Evolutionary conservation across 2,797 vertebrate species (phyloP).

Genomic region (Brotula barbata): DNA sequence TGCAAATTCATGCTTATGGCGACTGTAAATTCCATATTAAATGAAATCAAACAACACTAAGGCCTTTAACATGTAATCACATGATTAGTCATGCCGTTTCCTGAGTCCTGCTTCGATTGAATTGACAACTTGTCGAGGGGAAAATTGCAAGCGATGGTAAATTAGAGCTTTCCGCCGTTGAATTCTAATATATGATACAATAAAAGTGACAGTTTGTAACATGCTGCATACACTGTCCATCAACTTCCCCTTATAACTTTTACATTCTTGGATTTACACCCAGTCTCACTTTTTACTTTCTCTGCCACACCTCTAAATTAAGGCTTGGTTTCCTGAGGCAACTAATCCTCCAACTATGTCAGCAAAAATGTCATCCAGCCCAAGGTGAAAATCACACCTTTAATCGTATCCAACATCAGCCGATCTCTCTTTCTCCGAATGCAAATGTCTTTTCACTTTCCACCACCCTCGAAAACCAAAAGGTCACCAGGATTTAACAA

Average conservation of each 20-base stretch:
- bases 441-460: slow-evolving; percentile 4
- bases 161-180: too few relatives aligned
- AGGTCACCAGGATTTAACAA: slow-evolving; percentile 9
- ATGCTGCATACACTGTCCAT: neutral
- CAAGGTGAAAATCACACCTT: slow-evolving; percentile 43
- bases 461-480: neutral
- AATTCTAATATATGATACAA: too few relatives aligned
- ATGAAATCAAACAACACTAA: too few relatives aligned
- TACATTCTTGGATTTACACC: slow-evolving; percentile 30
- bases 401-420: neutral
- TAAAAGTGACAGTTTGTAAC: too few relatives aligned
- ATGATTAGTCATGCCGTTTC: too few relatives aligned
- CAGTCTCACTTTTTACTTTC: slow-evolving; percentile 15
- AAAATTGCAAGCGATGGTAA: neutral
- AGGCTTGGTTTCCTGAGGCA: slow-evolving; percentile 41
- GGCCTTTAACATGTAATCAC: too few relatives aligned
- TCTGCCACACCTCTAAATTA: neutral
- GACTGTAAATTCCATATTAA: too few relatives aligned
- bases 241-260: neutral
- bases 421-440: neutral
- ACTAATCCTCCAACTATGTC: slow-evolving; percentile 12
- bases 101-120: too few relatives aligned
- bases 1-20: too few relatives aligned
- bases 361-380: slow-evolving; percentile 43
- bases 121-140: too few relatives aligned